phyloP scores from a whole-genome alignment of 2,888 invertebrate species.

The Ashinkailepas kermadecensis region DNA sequence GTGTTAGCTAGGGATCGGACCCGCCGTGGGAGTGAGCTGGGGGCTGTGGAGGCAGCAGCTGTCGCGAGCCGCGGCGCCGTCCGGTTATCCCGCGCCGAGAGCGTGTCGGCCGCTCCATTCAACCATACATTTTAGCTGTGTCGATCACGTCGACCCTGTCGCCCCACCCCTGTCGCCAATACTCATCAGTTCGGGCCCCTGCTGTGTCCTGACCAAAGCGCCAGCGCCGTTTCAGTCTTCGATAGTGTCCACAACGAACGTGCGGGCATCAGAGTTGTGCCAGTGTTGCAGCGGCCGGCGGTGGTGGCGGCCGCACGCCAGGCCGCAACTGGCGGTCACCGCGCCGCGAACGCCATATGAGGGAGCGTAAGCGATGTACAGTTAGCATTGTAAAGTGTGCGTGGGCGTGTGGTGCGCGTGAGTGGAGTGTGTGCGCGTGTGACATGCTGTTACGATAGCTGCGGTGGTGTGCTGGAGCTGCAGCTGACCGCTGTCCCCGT shows the following conservation, averaged over 20 bases:
- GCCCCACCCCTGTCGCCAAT: neutral
- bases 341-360: neutral
- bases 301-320: neutral
- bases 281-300: neutral
- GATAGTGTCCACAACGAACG: neutral
- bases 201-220: neutral
- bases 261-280: neutral
- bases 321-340: neutral
- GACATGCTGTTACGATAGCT: neutral
- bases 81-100: neutral
- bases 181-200: neutral
- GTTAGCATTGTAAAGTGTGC: conserved; percentile 9
- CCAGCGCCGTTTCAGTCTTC: neutral
- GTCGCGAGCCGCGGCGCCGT: neutral
- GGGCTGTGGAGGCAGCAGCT: neutral
- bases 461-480: neutral
- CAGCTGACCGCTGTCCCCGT: neutral
- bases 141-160: too few species aligned
- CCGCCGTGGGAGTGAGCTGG: neutral
- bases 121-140: neutral
- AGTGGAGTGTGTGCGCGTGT: neutral
- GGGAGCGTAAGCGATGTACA: neutral
- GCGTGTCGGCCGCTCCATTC: neutral
- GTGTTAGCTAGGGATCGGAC: neutral
- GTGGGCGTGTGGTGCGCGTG: neutral